Base-by-base conservation (phyloP, 2,888 invertebrate genomes). In the Phaedon cochleariae region DNA sequence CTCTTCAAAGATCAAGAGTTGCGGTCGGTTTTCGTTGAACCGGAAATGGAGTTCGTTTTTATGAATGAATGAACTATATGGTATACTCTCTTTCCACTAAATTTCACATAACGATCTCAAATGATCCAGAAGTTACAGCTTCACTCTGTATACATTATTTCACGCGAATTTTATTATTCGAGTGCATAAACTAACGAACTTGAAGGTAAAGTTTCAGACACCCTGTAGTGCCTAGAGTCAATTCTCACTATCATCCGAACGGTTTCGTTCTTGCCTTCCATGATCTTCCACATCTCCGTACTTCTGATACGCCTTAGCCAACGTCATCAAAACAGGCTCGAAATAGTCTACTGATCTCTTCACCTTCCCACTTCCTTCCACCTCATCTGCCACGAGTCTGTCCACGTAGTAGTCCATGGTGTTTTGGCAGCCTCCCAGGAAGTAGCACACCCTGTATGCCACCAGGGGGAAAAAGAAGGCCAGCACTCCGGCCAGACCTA, bases 291-390 rank as follows among this genome's bases (percentile, higher is more conserved):
- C 71, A 59, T 77, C 76, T 52, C 76, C 78, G 66, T 79, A 83
- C 68, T 78, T 77, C 55, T 81, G 80, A 67, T 82, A 80, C 29
- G 80, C 82, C 45, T 76, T 75, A 3, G 77, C 78, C n/a, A 82
- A 65, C 9, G 80, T 78, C 41, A 77, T 73, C 58, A 83, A 61
- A 57, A 83, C 70, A 2, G 83, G 81, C 54, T 80, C 80, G 15
- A 81, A 59, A 67, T 81, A 78, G 54, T 82, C 81, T 7, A 78
- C 46, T 6, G 80, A 77, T 41, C 81, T 68, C 66, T 78, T 76
- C 53, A 69, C 63, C 73, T 18, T 61, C 69, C 15, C 66, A 49
- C 46, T 62, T 66, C 29, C 45, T 62, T 7, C 48, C 59, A 29
- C 52, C 15, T 67, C 63, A 7, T 71, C 68, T 45, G 69, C 65